Evolutionary conservation across 1,140 invertebrate genomes (phyloP), one percentile per base, ranked within the genome.

Genomic region (Euglossa dilemma): DNA sequence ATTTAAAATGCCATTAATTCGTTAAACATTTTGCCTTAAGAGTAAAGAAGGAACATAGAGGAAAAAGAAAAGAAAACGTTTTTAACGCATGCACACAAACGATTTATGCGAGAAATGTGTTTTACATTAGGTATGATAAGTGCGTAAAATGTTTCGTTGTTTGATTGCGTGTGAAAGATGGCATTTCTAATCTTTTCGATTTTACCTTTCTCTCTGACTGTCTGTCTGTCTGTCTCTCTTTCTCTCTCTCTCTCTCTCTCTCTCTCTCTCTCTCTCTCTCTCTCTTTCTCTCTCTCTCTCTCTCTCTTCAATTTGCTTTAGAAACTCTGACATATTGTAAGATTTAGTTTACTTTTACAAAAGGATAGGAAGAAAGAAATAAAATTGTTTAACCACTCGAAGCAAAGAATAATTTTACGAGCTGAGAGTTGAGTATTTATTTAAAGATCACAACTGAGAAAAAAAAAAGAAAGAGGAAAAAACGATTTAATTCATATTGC

Each of bases 91-190:
- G 86, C 80, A 89, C 85, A 80, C 72, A 85, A 87, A 83, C 84
- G 87, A 66, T 80, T 91, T 89, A 90, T 89, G 87, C 87, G 87
- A 93, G 85, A 91, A 79, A 87, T 59, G 71, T 85, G 59, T 90
- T 92, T 91, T 90, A 91, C 91, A 91, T 87, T 90, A 50, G 83
- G 90, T 92, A 91, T 89, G 90, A 57, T 71, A 87, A 86, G 86
- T 90, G 90, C 89, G 89, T 92, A 47, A 79, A 90, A 43, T 87
- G 88, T 90, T 92, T 67, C 45, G 86, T 90, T 89, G 89, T 92
- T 91, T 82, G 89, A 83, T 91, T 93, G 91, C 88, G 91, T 91
- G 90, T 93, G 91, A 87, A 90, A 85, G 83, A 80, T 87, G 80
- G 82, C 47, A 87, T 90, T 81, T 87, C 74, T 76, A 82, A 90